Evolutionary conservation across 1,140 invertebrate genomes (phyloP).

Genomic region (Seison nebaliae): DNA sequence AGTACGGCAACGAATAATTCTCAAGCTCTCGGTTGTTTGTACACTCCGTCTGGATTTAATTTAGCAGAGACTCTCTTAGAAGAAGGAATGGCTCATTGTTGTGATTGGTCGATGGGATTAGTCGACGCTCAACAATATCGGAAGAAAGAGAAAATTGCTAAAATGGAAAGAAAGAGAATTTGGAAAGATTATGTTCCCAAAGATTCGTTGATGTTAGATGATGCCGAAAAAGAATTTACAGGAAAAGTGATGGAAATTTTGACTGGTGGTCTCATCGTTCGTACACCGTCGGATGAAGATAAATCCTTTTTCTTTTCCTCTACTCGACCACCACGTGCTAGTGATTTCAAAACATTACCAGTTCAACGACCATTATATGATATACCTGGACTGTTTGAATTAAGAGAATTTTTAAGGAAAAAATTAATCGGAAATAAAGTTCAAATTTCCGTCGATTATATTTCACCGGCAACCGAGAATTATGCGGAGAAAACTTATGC

Average conservation of each 20-base stretch:
- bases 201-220: constrained; percentile 12
- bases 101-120: constrained; percentile 78
- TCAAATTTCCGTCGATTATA: constrained; percentile 70
- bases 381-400: constrained; percentile 89
- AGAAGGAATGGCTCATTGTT: constrained; percentile 73
- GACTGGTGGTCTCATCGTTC: constrained; percentile 60
- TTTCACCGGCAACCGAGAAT: constrained; percentile 64
- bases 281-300: constrained; percentile 41
- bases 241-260: constrained; percentile 47
- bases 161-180: constrained; percentile 51
- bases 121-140: constrained; percentile 54
- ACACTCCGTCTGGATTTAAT: constrained; percentile 46
- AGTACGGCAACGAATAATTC: constrained; percentile 51
- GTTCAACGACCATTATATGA: constrained; percentile 55
- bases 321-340: constrained; percentile 51
- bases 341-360: constrained; percentile 15
- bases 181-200: constrained; percentile 50
- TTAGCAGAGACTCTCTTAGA: constrained; percentile 68
- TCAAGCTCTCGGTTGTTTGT: constrained; percentile 20
- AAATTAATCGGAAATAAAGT: constrained; percentile 78
- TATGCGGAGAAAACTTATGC: constrained; percentile 83
- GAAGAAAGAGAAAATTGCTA: constrained; percentile 54
- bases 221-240: constrained; percentile 9
- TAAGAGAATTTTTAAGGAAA: constrained; percentile 77
- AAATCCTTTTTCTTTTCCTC: constrained; percentile 86